Evolutionary conservation across 2,888 invertebrate genomes (phyloP), one percentile per base, ranked within the genome.

Genomic region (Apomyelois bistriatella): DNA sequence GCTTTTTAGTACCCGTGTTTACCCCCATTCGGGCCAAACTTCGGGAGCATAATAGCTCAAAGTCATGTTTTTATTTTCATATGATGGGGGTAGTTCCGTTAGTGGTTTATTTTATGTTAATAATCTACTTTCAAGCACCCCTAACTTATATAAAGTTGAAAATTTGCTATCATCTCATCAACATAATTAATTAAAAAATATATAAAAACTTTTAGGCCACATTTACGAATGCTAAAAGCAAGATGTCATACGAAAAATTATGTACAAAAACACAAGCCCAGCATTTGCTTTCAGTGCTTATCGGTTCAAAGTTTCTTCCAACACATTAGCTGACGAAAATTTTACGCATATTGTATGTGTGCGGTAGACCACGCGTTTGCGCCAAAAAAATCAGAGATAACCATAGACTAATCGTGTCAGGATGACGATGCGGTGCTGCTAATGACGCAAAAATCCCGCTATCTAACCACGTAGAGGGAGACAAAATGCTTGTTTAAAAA

Each of bases 1-100:
- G 85, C 86, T 85, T 85, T 87, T 87, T 83, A 87, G 87, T 85
- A 77, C 86, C 87, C 77, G 77, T 78, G 84, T 87, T 88, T 82
- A 83, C 85, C 83, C 85, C 78, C 77, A 80, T 52, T 51, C 37
- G 43, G 42, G 30, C 53, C 51, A 32, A 52, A 53, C 56, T 54
- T 53, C 48, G 48, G 53, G 40, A 32, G 48, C 37, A 53, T 53
- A 56, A 56, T 53, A 41, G 53, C 41, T 53, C 51, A 51, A 53
- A 53, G 53, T 53, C 52, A 53, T 43, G 52, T 53, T 56, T 56
- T 56, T 54, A 47, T 53, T 51, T 36, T 12, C 9, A 54, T 30
- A 32, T 4, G 40, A 28, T 17, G 37, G 42, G 51, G 48, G 48
- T 48, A 53, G 47, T 41, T 47, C 28, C 16, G 22, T 42, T 35